phyloP scores from a whole-genome alignment of 2,888 invertebrate species.

The Agrochola lychnidis region DNA sequence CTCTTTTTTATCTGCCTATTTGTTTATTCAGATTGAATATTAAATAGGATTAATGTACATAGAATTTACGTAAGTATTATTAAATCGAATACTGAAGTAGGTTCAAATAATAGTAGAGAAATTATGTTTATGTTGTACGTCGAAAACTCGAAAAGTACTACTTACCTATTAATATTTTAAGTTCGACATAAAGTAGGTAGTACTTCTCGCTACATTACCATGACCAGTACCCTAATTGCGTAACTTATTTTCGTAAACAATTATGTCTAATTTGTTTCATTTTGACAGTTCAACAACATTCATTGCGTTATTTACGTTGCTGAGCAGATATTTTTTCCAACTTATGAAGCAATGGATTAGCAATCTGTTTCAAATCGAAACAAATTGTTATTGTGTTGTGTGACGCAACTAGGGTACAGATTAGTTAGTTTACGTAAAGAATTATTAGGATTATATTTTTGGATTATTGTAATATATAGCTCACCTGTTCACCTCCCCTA shows the following conservation, averaged over 20 bases:
- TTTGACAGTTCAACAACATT: too few species aligned
- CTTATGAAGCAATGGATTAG: too few species aligned
- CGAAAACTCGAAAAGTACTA: background rate
- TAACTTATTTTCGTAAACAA: too few species aligned
- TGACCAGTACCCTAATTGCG: too few species aligned
- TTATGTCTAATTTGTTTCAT: too few species aligned
- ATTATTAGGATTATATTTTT: background rate
- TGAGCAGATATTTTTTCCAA: too few species aligned
- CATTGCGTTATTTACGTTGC: too few species aligned
- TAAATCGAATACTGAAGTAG: background rate
- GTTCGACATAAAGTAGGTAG: too few species aligned
- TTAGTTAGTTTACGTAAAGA: background rate
- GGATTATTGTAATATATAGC: constrained; percentile 24
- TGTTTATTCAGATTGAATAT: constrained; percentile 38
- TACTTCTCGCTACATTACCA: background rate
- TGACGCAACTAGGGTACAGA: too few species aligned
- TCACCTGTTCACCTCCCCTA: constrained; percentile 94
- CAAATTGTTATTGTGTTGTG: too few species aligned
- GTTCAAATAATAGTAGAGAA: background rate
- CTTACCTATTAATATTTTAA: background rate
- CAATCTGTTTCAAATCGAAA: too few species aligned
- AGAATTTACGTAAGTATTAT: background rate
- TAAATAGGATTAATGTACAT: constrained; percentile 13
- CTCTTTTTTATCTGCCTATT: constrained; percentile 23
- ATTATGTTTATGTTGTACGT: background rate